phyloP scores from a whole-genome alignment of 2,888 invertebrate genomes.

The Sesia bembeciformis region DNA sequence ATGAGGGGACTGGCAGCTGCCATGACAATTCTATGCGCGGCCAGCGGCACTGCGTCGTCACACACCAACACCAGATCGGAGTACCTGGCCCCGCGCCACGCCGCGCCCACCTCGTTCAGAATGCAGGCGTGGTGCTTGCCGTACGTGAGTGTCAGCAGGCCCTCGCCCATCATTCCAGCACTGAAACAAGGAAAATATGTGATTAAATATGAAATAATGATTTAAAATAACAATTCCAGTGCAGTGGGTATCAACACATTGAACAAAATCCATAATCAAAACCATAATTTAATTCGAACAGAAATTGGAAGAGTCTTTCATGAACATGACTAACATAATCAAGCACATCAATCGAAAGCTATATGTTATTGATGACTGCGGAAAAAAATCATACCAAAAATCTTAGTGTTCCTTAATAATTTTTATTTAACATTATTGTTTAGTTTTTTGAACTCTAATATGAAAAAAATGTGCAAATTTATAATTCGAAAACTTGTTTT shows the following conservation, averaged over 20 bases:
- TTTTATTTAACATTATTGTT: too few species aligned
- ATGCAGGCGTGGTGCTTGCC: slow-evolving; percentile 95
- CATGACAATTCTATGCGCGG: slow-evolving; percentile 89
- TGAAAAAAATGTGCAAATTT: not conserved
- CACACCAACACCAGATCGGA: slow-evolving; percentile 90
- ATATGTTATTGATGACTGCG: too few species aligned
- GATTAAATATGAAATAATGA: not conserved
- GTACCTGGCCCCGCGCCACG: slow-evolving; percentile 89
- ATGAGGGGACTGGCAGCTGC: slow-evolving; percentile 91
- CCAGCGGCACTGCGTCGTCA: slow-evolving; percentile 86
- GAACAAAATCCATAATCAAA: too few species aligned
- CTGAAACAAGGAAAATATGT: slow-evolving; percentile 23
- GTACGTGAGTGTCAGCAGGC: slow-evolving; percentile 92
- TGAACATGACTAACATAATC: too few species aligned
- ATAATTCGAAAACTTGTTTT: not conserved
- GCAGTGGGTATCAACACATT: too few species aligned
- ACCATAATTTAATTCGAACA: too few species aligned
- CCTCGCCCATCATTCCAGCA: slow-evolving; percentile 78
- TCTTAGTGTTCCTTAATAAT: too few species aligned
- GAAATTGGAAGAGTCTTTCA: too few species aligned
- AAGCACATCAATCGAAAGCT: too few species aligned
- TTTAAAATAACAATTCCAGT: too few species aligned
- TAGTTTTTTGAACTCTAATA: not conserved
- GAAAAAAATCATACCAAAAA: too few species aligned
- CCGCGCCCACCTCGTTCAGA: slow-evolving; percentile 91